Evolutionary conservation across 2,113 vertebrate genomes (phyloP), one percentile per base, ranked within the genome.

Genomic region (Cavia porcellus): DNA sequence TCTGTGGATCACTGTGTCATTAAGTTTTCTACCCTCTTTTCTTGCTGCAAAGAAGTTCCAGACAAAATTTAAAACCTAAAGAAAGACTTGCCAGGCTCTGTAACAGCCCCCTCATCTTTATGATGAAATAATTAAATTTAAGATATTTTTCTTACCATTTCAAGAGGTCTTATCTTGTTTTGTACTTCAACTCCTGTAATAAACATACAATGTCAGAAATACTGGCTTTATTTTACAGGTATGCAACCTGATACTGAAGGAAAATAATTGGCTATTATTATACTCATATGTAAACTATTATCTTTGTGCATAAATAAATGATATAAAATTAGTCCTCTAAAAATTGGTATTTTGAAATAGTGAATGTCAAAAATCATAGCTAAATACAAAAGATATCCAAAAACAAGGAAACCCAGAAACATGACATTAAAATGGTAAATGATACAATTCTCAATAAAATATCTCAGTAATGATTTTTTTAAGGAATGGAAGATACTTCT

Each of bases 61-160:
- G 11, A 45, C 35, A 75, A 84, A 91, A 94, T 45, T 32, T 79
- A 57, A 92, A 77, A 61, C 64, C 12, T 38, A 38, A 85, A 62
- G 83, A 52, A 15, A n/a, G 28, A 84, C 74, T 83, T 79, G 7
- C 38, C n/a, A 89, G 70, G 50, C 2, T 70, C 42, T 55, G 20
- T 30, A 90, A 72, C 30, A 57, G 5, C 20, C n/a, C 25, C 68
- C 25, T 79, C 38, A 59, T 72, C 50, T 89, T 68, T 85, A 68
- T 52, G 52, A 79, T 79, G 35, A 93, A 79, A 92, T 77, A 62
- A 47, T 15, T 61, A 70, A 59, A 83, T 88, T 88, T 88, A 59
- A 86, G 42, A 5, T 45, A 12, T 89, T 89, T 83, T 68, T 70
- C 61, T 92, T 88, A 66, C 22, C 9, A 52, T 80, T 92, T 94